Percentiles rank a stretch among this genome's conserved stretches.
phyloP scores from a whole-genome alignment of 2,888 invertebrate species.

The Pseudolycoriella hygida region DNA sequence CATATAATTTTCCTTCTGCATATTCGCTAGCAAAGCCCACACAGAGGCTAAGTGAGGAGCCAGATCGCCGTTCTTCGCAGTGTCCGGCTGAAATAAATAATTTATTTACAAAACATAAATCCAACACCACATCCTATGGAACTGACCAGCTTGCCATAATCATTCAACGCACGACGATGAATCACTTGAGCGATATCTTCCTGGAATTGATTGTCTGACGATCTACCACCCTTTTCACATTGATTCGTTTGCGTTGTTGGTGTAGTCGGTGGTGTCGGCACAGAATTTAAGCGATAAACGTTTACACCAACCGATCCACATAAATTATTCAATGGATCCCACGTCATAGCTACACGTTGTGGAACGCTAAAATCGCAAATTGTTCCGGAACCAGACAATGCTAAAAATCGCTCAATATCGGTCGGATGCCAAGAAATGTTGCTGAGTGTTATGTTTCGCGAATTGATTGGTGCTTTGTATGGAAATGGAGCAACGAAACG shows the following conservation, averaged over 20 bases:
- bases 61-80: conserved; percentile 62
- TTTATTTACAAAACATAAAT: neutral
- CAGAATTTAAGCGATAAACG: conserved; percentile 4
- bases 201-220: conserved; percentile 4
- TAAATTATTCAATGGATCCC: conserved; percentile 21
- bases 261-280: conserved; percentile 6
- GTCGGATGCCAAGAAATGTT: conserved; percentile 80
- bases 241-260: conserved; percentile 8
- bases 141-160: conserved; percentile 55
- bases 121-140: neutral
- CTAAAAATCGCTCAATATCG: conserved; percentile 33
- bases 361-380: conserved; percentile 24
- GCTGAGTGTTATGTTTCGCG: conserved; percentile 32
- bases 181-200: conserved; percentile 51
- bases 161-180: conserved; percentile 43
- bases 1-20: conserved; percentile 40
- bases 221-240: conserved; percentile 6
- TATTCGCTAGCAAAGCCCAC: conserved; percentile 41
- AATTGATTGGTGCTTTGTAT: conserved; percentile 6
- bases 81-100: conserved; percentile 36
- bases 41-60: conserved; percentile 55
- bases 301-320: conserved; percentile 8
- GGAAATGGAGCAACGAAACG: conserved; percentile 35
- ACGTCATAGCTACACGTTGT: conserved; percentile 20
- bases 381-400: conserved; percentile 21